Percentiles rank a stretch among this genome's conserved stretches.
Conservation (phyloP, 1,140 invertebrate genomes). For the Lamellibrachia luymesi region DNA sequence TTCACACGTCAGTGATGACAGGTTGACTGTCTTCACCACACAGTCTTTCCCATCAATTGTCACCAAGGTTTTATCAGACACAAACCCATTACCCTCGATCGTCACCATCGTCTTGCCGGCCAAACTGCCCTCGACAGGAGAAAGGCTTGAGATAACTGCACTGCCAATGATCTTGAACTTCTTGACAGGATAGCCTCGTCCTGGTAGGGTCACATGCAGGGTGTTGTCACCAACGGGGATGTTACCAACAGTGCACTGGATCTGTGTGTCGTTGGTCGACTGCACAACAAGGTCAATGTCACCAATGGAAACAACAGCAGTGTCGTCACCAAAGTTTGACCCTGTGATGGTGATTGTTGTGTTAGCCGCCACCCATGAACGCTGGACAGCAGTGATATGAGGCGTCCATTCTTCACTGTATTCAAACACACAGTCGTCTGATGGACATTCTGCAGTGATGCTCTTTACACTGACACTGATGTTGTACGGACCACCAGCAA, state of each 20-base stretch:
- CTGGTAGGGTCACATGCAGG: no score
- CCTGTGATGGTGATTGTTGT: slow-evolving; percentile 19
- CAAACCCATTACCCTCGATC: background rate
- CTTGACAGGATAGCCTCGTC: background rate
- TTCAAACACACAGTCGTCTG: background rate
- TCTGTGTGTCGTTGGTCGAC: background rate
- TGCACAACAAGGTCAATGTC: slow-evolving; percentile 9
- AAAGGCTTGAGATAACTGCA: background rate
- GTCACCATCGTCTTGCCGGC: background rate
- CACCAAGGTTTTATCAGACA: background rate
- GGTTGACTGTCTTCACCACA: slow-evolving; percentile 11
- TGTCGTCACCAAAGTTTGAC: slow-evolving; percentile 5
- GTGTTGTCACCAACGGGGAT: slow-evolving; percentile 1
- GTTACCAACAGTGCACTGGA: background rate
- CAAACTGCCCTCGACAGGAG: background rate
- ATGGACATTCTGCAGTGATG: background rate
- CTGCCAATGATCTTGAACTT: background rate
- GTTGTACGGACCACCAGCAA: background rate
- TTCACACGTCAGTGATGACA: slow-evolving; percentile 6
- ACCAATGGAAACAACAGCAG: background rate
- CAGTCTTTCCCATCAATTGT: background rate
- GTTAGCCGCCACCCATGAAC: background rate
- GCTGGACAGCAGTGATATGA: background rate
- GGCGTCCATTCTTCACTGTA: background rate
- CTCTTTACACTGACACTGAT: background rate